These are phyloP conservation scores for Eudorcas thomsonii DNA, from an alignment of 2,113 vertebrate genomes.

Conservation along the genomic window DNA sequence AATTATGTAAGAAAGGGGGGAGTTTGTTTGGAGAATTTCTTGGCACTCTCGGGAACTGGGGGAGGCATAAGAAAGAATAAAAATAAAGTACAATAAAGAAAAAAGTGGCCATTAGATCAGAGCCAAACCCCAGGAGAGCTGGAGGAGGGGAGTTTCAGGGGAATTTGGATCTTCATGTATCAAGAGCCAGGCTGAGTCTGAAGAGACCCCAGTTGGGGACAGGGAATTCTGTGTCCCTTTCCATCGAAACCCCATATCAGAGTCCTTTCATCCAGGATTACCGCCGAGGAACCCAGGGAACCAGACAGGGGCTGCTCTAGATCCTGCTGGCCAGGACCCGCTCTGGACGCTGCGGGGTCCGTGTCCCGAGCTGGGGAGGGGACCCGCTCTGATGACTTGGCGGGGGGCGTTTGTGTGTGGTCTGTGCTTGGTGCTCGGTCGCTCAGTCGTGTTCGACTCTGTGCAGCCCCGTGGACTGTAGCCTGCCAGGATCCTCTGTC, in stretches of 20 bases:
- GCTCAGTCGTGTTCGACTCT: rapidly evolving
- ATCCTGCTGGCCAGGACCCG: background rate
- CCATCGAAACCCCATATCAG: background rate
- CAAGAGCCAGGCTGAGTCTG: background rate
- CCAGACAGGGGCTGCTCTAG: background rate
- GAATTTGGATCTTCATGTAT: background rate
- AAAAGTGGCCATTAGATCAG: background rate
- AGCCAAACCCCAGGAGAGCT: background rate
- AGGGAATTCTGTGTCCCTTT: background rate
- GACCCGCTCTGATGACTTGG: background rate
- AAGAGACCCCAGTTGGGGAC: background rate
- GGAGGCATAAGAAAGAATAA: background rate
- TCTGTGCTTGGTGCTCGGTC: background rate
- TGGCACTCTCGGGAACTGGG: background rate
- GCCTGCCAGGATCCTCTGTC: background rate
- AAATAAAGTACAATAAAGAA: background rate
- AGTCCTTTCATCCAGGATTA: background rate
- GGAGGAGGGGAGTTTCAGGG: background rate
- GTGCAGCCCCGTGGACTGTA: rapidly evolving
- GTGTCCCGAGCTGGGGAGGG: background rate
- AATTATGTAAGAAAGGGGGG: background rate
- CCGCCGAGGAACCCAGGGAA: background rate
- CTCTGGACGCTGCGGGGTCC: background rate
- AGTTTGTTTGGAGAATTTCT: background rate
- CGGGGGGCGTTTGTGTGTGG: background rate